Percentiles rank a stretch among this genome's conserved stretches.
Evolutionary conservation across 1,140 invertebrate species (phyloP).

Genomic region (Cyclina sinensis): DNA sequence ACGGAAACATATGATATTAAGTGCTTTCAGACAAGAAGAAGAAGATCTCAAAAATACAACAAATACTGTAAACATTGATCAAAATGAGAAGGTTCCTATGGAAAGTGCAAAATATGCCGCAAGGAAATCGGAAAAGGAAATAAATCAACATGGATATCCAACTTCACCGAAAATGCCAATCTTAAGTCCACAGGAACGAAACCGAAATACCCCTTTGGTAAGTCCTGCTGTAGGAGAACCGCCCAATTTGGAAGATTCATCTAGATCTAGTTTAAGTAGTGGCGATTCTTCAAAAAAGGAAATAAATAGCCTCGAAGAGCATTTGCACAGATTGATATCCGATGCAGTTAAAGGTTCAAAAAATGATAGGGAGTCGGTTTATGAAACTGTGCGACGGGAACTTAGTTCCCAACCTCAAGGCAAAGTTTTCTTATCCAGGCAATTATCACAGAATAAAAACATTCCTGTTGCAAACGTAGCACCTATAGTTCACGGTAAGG

Average conservation of each 20-base stretch:
- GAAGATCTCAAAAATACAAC: conserved; percentile 66
- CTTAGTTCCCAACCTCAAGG: conserved; percentile 51
- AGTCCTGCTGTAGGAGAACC: conserved; percentile 62
- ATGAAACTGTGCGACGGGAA: conserved; percentile 45
- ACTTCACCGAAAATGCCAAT: conserved; percentile 72
- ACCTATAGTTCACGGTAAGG: conserved; percentile 68
- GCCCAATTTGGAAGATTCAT: conserved; percentile 60
- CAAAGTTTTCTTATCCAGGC: conserved; percentile 56
- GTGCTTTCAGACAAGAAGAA: conserved; percentile 67
- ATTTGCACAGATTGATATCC: conserved; percentile 62
- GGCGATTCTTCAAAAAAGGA: conserved; percentile 44
- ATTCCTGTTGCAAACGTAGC: conserved; percentile 74
- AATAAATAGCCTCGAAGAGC: conserved; percentile 57
- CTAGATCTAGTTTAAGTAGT: background rate
- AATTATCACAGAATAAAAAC: conserved; percentile 61
- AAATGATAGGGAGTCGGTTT: conserved; percentile 46
- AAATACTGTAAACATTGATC: conserved; percentile 58
- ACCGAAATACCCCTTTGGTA: conserved; percentile 45
- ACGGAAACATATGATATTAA: conserved; percentile 71
- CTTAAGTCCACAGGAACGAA: conserved; percentile 71
- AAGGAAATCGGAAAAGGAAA: conserved; percentile 21
- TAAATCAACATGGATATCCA: conserved; percentile 26
- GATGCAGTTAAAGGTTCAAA: conserved; percentile 54
- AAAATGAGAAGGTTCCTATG: conserved; percentile 56
- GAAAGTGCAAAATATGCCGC: conserved; percentile 54